Evolutionary conservation across 2,113 vertebrate genomes (phyloP).

Genomic region (Triplophysa tibetana): DNA sequence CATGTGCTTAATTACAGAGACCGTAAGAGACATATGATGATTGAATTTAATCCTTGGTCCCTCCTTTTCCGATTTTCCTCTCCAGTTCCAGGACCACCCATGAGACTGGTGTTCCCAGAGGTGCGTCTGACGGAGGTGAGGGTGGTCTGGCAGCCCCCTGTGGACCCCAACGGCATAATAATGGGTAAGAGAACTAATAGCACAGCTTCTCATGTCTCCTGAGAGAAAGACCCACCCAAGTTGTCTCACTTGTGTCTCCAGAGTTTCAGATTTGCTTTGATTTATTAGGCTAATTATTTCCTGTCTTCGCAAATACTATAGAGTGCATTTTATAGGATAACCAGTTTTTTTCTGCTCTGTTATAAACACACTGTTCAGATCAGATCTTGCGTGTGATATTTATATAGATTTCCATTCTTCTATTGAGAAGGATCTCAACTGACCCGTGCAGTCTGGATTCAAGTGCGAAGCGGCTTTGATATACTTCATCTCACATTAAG

Average conservation of each 20-base stretch:
- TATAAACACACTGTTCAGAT: not conserved
- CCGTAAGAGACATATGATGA: conserved; percentile 8
- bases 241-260: not conserved
- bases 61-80: not conserved
- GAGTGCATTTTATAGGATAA: too few species aligned
- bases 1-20: not conserved
- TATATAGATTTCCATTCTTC: not conserved
- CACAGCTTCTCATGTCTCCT: too few species aligned
- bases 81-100: conserved; percentile 83
- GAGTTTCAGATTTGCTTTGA: too few species aligned
- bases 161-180: conserved; percentile 88
- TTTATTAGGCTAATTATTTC: too few species aligned
- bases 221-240: not conserved
- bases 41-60: conserved; percentile 33
- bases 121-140: conserved; percentile 85
- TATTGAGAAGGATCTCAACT: not conserved
- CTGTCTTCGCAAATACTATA: too few species aligned
- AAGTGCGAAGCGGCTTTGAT: conserved; percentile 29
- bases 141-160: conserved; percentile 90
- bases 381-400: not conserved
- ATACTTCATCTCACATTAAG: conserved; percentile 27
- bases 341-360: too few species aligned
- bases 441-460: conserved; percentile 2
- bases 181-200: conserved; percentile 79
- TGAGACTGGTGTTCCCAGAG: conserved; percentile 91